Evolutionary conservation across 2,797 vertebrate genomes (phyloP).

Genomic region (Anguilla obscura): DNA sequence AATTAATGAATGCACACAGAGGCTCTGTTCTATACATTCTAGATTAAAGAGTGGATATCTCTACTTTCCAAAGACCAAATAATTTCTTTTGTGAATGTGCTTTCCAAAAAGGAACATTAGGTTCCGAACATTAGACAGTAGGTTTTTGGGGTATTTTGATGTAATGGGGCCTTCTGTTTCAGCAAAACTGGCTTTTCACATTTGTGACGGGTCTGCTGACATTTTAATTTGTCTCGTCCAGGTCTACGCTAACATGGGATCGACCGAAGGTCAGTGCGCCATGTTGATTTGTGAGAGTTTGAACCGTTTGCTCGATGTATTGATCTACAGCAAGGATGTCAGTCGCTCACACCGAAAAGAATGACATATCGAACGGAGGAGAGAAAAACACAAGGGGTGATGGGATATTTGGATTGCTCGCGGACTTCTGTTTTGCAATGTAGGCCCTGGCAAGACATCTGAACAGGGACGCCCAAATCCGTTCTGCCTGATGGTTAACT

Average conservation of each 20-base stretch:
- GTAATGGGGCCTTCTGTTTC: neutral
- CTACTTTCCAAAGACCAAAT: neutral
- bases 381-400: neutral
- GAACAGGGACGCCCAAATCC: too few species aligned
- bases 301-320: neutral
- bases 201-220: slow-evolving; percentile 37
- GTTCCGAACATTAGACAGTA: neutral
- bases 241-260: slow-evolving; percentile 20
- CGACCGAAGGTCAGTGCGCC: slow-evolving; percentile 17
- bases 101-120: neutral
- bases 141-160: neutral
- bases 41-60: neutral
- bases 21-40: neutral
- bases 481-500: too few species aligned
- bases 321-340: neutral
- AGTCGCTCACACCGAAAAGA: neutral
- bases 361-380: neutral
- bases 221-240: slow-evolving; percentile 20
- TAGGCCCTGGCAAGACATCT: too few species aligned
- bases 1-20: neutral
- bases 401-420: too few species aligned
- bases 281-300: neutral
- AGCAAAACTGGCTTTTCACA: neutral
- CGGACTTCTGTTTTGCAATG: too few species aligned
- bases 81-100: neutral